Evolutionary conservation across 2,888 invertebrate species (phyloP), one percentile per base, ranked within the genome.

Genomic region (Caenorhabditis imperialis): DNA sequence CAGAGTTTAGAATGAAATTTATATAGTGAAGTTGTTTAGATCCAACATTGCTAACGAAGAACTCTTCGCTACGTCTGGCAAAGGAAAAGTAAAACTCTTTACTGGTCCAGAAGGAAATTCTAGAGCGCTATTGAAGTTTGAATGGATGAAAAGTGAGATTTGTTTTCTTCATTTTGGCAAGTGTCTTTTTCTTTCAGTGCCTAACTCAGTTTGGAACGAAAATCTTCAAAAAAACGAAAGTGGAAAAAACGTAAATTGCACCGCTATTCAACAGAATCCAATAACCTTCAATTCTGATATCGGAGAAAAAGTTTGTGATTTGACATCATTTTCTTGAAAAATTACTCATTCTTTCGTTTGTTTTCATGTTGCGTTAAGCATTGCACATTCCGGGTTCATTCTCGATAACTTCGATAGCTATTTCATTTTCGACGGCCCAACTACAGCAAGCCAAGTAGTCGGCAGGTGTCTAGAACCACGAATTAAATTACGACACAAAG

Each of bases 341-440:
- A 16, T n/a, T n/a, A n/a, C n/a, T n/a, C n/a, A n/a, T n/a, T n/a
- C n/a, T n/a, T n/a, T n/a, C n/a, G n/a, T n/a, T n/a, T n/a, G 30
- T 25, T 33, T 44, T 22, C 47, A 72, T 63, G 14, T 73, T 44
- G 53, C 72, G 0, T 16, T 73, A 14, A 58, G 30, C n/a, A 45
- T 73, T 23, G 73, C 73, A 3, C 65, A 73, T 33, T 73, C 73
- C 0, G 73, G 42, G 6, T 65, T 30, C 22, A 55, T 65, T 23
- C 48, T 67, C 20, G 73, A 73, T 23, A 48, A 37, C 16, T 73
- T 73, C 16, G 73, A 73, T 22, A 67, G 65, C n/a, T 73, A 50
- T 45, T 73, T 73, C 55, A 61, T 73, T 18, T 73, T 73, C 10
- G 65, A 67, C 50, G 73, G 65, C 0, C 47, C 58, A 5, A 37